phyloP scores from a whole-genome alignment of 2,888 invertebrate genomes.

The Strigamia crassipes region DNA sequence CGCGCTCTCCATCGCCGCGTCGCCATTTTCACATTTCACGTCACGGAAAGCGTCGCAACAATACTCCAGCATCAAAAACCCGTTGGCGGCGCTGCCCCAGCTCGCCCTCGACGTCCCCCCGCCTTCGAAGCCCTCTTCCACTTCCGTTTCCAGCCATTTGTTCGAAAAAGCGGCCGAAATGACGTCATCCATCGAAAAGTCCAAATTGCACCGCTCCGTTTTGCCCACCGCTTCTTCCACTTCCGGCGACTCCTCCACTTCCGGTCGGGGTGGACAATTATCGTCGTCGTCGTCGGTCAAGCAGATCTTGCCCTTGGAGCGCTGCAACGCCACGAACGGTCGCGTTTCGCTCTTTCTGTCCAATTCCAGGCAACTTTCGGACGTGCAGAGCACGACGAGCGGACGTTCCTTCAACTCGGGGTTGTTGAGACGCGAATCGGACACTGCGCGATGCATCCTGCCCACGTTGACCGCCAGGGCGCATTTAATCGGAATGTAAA shows the following conservation, averaged over 20 bases:
- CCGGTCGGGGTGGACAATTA: no score
- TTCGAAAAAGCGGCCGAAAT: neutral
- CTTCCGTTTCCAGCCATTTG: neutral
- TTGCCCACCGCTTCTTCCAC: neutral
- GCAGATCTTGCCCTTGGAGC: constrained; percentile 49
- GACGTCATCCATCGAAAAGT: constrained; percentile 1
- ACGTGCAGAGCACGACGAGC: neutral
- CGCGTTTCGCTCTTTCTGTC: neutral
- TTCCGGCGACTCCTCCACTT: neutral
- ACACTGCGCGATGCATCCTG: neutral
- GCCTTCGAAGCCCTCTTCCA: neutral
- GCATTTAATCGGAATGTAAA: constrained; percentile 38
- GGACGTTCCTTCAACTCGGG: neutral
- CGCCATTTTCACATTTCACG: neutral
- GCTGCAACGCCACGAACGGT: constrained; percentile 3
- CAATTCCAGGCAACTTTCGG: constrained; percentile 9
- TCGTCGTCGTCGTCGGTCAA: constrained; percentile 47
- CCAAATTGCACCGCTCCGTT: neutral
- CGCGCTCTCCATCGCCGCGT: neutral
- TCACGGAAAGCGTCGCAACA: neutral
- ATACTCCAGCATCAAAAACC: neutral
- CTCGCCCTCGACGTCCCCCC: constrained; percentile 28
- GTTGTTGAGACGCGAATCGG: neutral
- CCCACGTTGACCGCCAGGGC: neutral
- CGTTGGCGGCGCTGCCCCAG: constrained; percentile 3